Conservation (phyloP, 2,888 invertebrate species). For the Diplazon laetatorius region DNA sequence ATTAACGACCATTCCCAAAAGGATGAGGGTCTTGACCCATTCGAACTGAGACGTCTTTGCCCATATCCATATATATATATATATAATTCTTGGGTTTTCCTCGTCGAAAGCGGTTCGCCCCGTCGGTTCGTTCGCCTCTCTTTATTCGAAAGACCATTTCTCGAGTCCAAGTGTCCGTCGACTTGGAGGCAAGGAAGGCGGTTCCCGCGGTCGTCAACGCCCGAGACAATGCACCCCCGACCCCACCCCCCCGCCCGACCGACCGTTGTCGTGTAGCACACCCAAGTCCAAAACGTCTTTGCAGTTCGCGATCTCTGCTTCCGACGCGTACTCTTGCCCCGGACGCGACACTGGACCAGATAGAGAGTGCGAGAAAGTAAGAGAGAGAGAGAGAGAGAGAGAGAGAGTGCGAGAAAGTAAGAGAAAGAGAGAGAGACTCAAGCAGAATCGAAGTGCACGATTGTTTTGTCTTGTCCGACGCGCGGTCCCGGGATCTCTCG, state of each 20-base stretch:
- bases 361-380: too few species aligned
- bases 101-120: conserved; percentile 42
- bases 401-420: too few species aligned
- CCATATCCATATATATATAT: too few species aligned
- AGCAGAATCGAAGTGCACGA: conserved; percentile 24
- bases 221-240: conserved; percentile 63
- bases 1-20: too few species aligned
- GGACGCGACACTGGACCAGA: background rate
- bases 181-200: too few species aligned
- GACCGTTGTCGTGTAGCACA: conserved; percentile 43
- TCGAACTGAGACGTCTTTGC: too few species aligned
- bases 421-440: too few species aligned
- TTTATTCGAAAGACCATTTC: conserved; percentile 61
- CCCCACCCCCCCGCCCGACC: too few species aligned
- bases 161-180: conserved; percentile 57
- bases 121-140: conserved; percentile 49
- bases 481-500: background rate
- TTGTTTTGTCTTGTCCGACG: conserved; percentile 45
- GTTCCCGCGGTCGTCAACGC: conserved; percentile 60
- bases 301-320: conserved; percentile 51
- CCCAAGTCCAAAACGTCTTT: too few species aligned
- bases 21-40: too few species aligned
- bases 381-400: too few species aligned
- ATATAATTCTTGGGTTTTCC: too few species aligned
- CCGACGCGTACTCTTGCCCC: conserved; percentile 39